Base-by-base conservation (phyloP, 2,113 vertebrate species). In the Echinops telfairi region DNA sequence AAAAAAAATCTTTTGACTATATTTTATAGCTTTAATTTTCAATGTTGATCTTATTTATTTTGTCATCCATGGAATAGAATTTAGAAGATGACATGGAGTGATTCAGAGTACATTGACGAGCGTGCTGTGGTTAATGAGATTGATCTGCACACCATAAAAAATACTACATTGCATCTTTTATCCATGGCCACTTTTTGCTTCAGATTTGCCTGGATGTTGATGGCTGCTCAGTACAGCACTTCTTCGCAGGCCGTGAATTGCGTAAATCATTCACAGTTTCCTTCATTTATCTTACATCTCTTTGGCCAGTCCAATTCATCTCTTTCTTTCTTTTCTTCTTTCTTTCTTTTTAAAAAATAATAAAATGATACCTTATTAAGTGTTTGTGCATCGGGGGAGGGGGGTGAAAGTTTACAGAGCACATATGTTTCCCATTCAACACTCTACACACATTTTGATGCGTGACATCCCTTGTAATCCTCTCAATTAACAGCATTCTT, bases 221-320 rank as follows among this genome's bases (percentile, higher is more conserved):
- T 81, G 22, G 5, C 36, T 58, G 36, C 11, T 92, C 29, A 66
- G 31, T 78, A 77, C 91, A 71, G 86, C 8, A 3, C 20, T 47
- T 83, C 78, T 84, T 92, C 77, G 79, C 68, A 66, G 22, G 16
- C 6, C 76, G 20, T 68, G 91, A 25, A 29, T 4, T 91, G 58
- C 12, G 76, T 78, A 58, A 47, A 75, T 83, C 6, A 90, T 38
- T 83, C 68, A 83, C 76, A 88, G 68, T 92, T 94, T 86, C 3
- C 0, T 81, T 6, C 16, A 47, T 86, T 89, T 84, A 38, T 66
- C 71, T 81, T 70, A 64, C 2, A 73, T 47, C 29, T 90, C 6
- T 73, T 38, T 86, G 12, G 73, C 83, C 82, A 89, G 53, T 62
- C 15, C 2, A 86, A 66, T 86, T 64, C 6, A 29, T 92, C 3